Evolutionary conservation across 2,113 vertebrate species (phyloP).

Genomic region (Bos javanicus): DNA sequence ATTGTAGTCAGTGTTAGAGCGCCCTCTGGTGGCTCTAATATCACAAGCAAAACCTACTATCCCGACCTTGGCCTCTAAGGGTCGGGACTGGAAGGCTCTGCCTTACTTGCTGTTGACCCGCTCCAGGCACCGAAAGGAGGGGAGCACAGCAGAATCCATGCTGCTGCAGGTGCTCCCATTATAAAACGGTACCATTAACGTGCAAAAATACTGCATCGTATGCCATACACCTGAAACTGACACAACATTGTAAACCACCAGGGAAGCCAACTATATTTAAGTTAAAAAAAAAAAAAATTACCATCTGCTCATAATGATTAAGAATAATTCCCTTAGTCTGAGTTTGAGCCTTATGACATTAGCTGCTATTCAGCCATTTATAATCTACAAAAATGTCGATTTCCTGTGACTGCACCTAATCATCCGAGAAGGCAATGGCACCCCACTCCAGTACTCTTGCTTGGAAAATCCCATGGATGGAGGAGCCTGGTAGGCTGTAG

Average conservation of each 20-base stretch:
- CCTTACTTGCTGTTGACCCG: rapidly evolving
- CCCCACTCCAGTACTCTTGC: no score
- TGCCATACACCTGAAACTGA: background rate
- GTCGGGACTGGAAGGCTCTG: background rate
- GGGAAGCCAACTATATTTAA: background rate
- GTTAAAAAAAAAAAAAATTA: background rate
- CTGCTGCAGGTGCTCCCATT: background rate
- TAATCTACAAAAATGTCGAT: background rate
- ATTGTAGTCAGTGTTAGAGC: background rate
- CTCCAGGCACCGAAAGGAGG: rapidly evolving
- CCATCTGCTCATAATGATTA: background rate
- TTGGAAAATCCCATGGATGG: no score
- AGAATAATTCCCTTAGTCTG: background rate
- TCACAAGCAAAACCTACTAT: background rate
- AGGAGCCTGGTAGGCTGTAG: no score
- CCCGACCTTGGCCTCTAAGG: rapidly evolving
- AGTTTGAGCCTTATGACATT: background rate
- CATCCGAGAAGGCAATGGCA: no score
- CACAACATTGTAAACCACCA: background rate
- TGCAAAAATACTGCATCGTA: background rate
- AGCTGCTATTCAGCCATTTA: background rate
- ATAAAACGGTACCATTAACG: background rate
- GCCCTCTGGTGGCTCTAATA: conserved; percentile 41
- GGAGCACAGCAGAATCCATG: rapidly evolving
- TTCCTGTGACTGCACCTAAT: background rate